Evolutionary conservation across 2,797 vertebrate species (phyloP), one percentile per base, ranked within the genome.

Genomic region (Podargus strigoides): DNA sequence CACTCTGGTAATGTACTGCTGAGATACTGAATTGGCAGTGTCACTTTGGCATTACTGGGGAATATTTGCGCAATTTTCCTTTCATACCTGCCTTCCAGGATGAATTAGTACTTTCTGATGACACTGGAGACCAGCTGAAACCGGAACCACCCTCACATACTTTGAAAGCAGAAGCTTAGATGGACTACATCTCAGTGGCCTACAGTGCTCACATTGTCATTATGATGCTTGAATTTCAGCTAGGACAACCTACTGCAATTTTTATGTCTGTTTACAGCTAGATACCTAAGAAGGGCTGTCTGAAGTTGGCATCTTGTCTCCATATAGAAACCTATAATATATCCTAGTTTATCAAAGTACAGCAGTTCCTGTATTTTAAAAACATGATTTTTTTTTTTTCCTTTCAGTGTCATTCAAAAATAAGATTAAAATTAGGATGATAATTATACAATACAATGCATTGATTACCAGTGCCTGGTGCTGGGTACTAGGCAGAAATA

Each of bases 401-500:
- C 26, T 69, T 86, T 78, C 77, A 41, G 9, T 50, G 44, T 41
- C 67, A 82, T 74, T 95, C 83, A 94, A 89, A 94, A 91, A 85
- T 86, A 87, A 87, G 60, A 60, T 63, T 19, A 93, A 89, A 92
- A 93, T 93, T 67, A 79, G 18, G 74, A 41, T 82, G 49, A 90
- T 91, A 93, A 86, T 95, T 91, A 70, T 60, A 86, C 52, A 62
- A n/a, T 27, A 53, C 56, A 90, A 67, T 76, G 55, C 90, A 94
- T 94, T 91, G 85, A 94, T 94, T 91, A 56, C 63, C 41, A 58
- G 60, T 87, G 64, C 30, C 69, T 89, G 59, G 18, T 83, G 56
- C 37, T 24, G 34, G 55, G 14, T 63, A 69, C 52, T 53, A 67
- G 93, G 77, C 69, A 96, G 87, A 92, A 94, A 91, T 94, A 67